phyloP scores from a whole-genome alignment of 2,888 invertebrate species.

The Dorcus hopei region DNA sequence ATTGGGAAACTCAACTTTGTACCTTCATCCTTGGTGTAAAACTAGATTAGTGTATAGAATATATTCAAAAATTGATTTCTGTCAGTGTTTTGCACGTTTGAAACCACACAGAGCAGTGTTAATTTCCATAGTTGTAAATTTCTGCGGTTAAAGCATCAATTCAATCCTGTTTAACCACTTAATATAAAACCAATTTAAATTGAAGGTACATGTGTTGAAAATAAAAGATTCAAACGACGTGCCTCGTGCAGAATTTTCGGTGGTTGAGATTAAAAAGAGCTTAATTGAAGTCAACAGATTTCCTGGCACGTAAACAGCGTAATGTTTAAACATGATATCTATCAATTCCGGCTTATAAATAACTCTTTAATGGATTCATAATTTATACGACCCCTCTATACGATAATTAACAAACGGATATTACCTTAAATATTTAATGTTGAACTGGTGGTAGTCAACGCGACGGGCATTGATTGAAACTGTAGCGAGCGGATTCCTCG shows the following conservation, averaged over 20 bases:
- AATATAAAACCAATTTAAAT: background rate
- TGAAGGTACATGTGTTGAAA: background rate
- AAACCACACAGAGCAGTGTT: too few species aligned
- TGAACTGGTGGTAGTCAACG: too few species aligned
- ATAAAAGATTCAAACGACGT: background rate
- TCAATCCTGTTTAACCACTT: conserved; percentile 1
- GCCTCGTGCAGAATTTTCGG: background rate
- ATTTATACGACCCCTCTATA: too few species aligned
- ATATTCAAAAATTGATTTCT: too few species aligned
- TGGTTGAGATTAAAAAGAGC: background rate
- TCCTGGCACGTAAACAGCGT: background rate
- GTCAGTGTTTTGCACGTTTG: too few species aligned
- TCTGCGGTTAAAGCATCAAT: background rate
- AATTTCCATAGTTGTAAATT: background rate
- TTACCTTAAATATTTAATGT: too few species aligned
- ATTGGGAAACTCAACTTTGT: too few species aligned
- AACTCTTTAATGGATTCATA: background rate
- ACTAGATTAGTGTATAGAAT: too few species aligned
- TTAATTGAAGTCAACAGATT: background rate
- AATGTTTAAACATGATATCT: background rate
- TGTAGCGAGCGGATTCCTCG: too few species aligned
- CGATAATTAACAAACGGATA: too few species aligned
- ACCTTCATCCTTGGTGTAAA: too few species aligned
- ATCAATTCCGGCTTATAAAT: background rate
- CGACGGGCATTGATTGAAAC: too few species aligned